Evolutionary conservation across 2,113 vertebrate genomes (phyloP).

Genomic region (Callorhinus ursinus): DNA sequence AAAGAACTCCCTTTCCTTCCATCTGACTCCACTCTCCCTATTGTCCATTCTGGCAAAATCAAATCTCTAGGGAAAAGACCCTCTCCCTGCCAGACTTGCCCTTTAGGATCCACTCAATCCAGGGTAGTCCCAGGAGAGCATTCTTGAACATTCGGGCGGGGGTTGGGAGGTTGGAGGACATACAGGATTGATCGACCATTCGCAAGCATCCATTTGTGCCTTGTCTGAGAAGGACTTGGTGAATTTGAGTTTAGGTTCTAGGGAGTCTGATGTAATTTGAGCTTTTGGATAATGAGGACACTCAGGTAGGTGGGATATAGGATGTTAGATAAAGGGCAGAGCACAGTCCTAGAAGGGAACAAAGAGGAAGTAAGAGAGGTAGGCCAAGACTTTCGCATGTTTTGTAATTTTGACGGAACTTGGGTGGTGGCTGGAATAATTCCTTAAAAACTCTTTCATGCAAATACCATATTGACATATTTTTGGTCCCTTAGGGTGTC

Average conservation of each 20-base stretch:
- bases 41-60: not conserved
- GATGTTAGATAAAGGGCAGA: not conserved
- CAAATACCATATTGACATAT: not conserved
- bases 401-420: not conserved
- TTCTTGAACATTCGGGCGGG: not conserved
- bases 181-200: not conserved
- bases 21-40: not conserved
- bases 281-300: not conserved
- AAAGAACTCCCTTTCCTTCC: not conserved
- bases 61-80: not conserved
- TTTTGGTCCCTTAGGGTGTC: not conserved
- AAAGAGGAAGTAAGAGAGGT: not conserved
- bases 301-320: not conserved
- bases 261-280: not conserved
- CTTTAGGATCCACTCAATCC: not conserved
- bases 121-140: not conserved
- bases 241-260: not conserved
- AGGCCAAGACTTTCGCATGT: not conserved
- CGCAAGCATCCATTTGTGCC: not conserved
- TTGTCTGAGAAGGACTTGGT: not conserved
- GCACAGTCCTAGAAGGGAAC: not conserved
- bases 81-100: not conserved
- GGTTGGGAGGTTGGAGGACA: accelerated
- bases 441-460: not conserved
- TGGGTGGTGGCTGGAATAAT: not conserved